phyloP scores from a whole-genome alignment of 2,797 vertebrate species.

The Meda fulgida region DNA sequence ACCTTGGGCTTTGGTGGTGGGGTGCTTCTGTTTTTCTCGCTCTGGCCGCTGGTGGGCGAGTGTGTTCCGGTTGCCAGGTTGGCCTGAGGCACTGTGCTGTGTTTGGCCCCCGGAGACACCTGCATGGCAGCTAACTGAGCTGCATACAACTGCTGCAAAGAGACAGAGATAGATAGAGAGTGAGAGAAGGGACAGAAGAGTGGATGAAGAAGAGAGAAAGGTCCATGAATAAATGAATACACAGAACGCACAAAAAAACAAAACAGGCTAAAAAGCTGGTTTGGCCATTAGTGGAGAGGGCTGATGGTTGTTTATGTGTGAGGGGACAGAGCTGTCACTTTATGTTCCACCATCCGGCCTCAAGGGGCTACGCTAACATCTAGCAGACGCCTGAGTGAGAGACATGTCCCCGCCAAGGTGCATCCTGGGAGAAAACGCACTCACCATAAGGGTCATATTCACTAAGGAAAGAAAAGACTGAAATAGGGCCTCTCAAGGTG shows the following conservation, averaged over 20 bases:
- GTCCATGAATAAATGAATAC: conserved; percentile 79
- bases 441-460: conserved; percentile 47
- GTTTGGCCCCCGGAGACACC: conserved; percentile 95
- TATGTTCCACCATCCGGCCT: conserved; percentile 66
- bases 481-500: conserved; percentile 70
- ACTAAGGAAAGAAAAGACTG: conserved; percentile 29
- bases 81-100: conserved; percentile 88
- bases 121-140: conserved; percentile 99
- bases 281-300: conserved; percentile 78
- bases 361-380: conserved; percentile 77
- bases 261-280: conserved; percentile 76
- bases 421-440: conserved; percentile 72
- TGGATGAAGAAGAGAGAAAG: conserved; percentile 44
- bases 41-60: conserved; percentile 92
- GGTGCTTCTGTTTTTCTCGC: conserved; percentile 91
- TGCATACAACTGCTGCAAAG: conserved; percentile 93
- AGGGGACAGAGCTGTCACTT: conserved; percentile 66
- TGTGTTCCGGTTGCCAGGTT: conserved; percentile 87
- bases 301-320: conserved; percentile 70
- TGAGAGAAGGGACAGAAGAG: conserved; percentile 22
- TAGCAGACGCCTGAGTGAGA: conserved; percentile 75
- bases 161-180: conserved; percentile 45
- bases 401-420: conserved; percentile 76
- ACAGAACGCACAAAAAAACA: conserved; percentile 70
- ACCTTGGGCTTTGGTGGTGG: conserved; percentile 95